These are phyloP conservation scores for Aselliscus stoliczkanus DNA, from an alignment of 2,797 vertebrate genomes.

Conservation along the genomic window DNA sequence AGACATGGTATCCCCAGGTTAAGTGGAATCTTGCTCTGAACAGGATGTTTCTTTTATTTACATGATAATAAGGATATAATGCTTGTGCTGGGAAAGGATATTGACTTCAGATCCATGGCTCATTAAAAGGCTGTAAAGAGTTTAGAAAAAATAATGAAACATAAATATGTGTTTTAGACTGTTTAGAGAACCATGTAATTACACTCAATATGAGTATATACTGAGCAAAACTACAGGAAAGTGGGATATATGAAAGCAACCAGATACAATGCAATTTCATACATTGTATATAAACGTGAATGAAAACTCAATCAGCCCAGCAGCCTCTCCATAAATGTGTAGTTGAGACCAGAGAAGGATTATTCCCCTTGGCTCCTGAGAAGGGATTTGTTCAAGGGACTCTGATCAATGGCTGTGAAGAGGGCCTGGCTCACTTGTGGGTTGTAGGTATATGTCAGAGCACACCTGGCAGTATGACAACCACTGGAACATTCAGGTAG, in stretches of 20 bases:
- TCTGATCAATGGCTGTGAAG: background rate
- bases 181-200: background rate
- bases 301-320: background rate
- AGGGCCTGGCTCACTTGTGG: background rate
- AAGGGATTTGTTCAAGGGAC: background rate
- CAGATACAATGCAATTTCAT: background rate
- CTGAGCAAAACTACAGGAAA: background rate
- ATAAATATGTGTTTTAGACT: background rate
- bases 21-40: background rate
- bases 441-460: background rate
- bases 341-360: background rate
- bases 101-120: background rate
- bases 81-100: background rate
- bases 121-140: background rate
- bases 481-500: background rate
- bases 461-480: background rate
- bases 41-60: background rate
- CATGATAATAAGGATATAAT: background rate
- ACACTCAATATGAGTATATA: background rate
- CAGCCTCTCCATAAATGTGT: background rate
- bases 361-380: background rate
- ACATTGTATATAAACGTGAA: background rate
- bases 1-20: background rate
- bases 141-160: conserved; percentile 1
- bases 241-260: background rate